Evolutionary conservation across 2,888 invertebrate species (phyloP), one percentile per base, ranked within the genome.

Genomic region (Alloplasta piceator): DNA sequence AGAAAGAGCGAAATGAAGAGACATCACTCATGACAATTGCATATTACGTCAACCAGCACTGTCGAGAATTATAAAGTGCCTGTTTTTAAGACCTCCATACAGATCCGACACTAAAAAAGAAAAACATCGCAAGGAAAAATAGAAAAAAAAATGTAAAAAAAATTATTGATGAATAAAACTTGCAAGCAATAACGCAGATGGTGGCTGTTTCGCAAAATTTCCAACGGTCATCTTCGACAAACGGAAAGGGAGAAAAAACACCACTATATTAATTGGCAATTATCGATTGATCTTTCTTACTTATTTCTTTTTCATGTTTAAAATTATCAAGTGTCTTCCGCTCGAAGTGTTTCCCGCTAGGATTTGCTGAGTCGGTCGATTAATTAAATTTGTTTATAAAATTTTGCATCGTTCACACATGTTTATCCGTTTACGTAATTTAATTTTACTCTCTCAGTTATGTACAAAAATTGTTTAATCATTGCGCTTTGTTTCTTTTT

Each of bases 121-220:
- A 76, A 76, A 84, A 82, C 70, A 84, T 74, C 58, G 77, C 82
- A 85, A 71, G 82, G 67, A 76, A 76, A 86, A 84, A 78, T 83
- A 83, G 84, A 82, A 50, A 16, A 83, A 48, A 70, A 84, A 82
- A 80, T 78, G 83, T 86, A 85, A 85, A 86, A 87, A 88, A 89
- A 89, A 88, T 86, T 87, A 88, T 89, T 89, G 87, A 86, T 88
- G 86, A 91, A 91, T 91, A 91, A 91, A 90, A 87, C 88, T 84
- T 90, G 88, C 85, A 88, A 90, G 85, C 86, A 86, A 87, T 82
- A 81, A 82, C 52, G 48, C 43, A 63, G n/a, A 72, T 75, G 36
- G 43, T 74, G n/a, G 68, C 60, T 56, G 46, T 75, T 16, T 48
- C 14, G 43, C 14, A 55, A 9, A 26, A 26, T 43, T 39, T 52